These are phyloP conservation scores for Omphaloscelis lunosa DNA, from an alignment of 2,888 invertebrate genomes.

Conservation along the genomic window DNA sequence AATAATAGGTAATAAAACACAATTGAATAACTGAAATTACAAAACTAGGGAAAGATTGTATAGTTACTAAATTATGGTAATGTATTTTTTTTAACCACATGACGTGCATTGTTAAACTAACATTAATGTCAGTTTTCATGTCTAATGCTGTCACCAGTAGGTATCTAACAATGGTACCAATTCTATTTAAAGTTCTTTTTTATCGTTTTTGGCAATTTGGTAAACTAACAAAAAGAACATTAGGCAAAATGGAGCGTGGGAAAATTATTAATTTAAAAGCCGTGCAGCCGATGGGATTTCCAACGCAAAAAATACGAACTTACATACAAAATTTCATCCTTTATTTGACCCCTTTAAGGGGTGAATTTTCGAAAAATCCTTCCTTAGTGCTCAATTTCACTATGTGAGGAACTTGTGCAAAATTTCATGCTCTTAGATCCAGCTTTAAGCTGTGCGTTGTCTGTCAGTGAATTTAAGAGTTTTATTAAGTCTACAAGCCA, in stretches of 20 bases:
- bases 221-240: not conserved
- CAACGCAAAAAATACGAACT: not conserved
- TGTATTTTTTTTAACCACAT: not conserved
- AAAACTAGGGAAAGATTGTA: not conserved
- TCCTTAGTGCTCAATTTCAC: not conserved
- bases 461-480: not conserved
- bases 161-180: conserved; percentile 6
- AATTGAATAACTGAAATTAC: not conserved
- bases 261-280: not conserved
- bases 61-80: not conserved
- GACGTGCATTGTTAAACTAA: conserved; percentile 19
- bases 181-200: not conserved
- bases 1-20: too few relatives aligned
- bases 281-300: not conserved
- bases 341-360: not conserved
- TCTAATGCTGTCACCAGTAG: conserved; percentile 19
- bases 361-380: not conserved
- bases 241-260: conserved; percentile 2
- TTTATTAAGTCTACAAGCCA: not conserved
- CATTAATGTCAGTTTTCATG: conserved; percentile 33
- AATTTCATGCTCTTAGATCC: not conserved
- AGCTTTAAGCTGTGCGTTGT: not conserved
- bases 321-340: not conserved
- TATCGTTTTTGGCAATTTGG: conserved; percentile 11
- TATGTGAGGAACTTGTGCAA: not conserved